Evolutionary conservation across 2,113 vertebrate species (phyloP), one percentile per base, ranked within the genome.

Genomic region (Macquaria australasica): DNA sequence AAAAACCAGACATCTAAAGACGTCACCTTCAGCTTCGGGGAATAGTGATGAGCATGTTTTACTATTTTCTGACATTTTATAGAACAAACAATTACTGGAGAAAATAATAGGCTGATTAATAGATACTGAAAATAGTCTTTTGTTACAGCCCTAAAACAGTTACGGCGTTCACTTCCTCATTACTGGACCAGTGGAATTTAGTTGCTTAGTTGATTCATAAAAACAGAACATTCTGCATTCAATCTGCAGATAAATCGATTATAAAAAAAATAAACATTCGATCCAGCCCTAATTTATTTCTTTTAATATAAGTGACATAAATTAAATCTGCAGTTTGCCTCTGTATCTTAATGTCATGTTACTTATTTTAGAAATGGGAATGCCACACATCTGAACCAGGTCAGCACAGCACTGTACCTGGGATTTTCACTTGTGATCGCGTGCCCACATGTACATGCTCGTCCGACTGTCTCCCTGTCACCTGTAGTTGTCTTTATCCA

Each of bases 401-500:
- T 67, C 77, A 68, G 70, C 55, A 37, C 70, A 6, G 8, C 43
- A 4, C 34, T 43, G 16, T 67, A 82, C 18, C 48, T 12, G 31
- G 43, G 68, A 84, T 83, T 78, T 31, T 60, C 41, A 56, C 82
- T 53, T 70, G 23, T 81, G 55, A 87, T 8, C 3, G 50, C 4
- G 6, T 62, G 67, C 66, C 51, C 64, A 39, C 55, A 66, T 34
- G 50, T 67, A 81, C 79, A 69, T 18, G 63, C 43, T 56, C 45
- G 68, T 39, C 74, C 62, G 83, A 56, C 81, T 73, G 82, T 41
- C 68, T 73, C 48, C 72, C 79, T 83, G 77, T 84, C 86, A 89
- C 81, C 84, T 82, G 58, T 10, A 79, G 51, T 82, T 64, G 67
- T 85, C 88, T 90, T 77, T 48, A 83, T 87, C 78, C 85, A 75